phyloP scores from a whole-genome alignment of 2,888 invertebrate species.

The Disparrhopalites patrizii region DNA sequence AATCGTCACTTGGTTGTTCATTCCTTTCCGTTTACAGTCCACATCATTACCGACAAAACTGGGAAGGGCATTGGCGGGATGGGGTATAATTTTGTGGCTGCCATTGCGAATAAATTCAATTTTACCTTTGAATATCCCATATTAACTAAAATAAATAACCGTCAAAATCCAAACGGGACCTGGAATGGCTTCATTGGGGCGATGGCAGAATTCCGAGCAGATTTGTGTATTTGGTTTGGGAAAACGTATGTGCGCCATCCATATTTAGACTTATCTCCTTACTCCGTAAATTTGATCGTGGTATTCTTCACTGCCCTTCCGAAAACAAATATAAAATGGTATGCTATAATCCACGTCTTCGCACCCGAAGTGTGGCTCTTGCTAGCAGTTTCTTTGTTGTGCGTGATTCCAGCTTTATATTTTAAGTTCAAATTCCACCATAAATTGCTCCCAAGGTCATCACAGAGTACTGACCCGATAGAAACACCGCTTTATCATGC shows the following conservation, averaged over 20 bases:
- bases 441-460: too few relatives aligned
- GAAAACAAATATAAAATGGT: not conserved
- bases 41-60: not conserved
- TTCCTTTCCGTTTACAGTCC: not conserved
- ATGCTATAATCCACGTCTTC: not conserved
- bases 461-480: too few relatives aligned
- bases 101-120: not conserved
- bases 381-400: not conserved
- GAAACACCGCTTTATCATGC: not conserved
- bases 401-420: not conserved
- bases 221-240: not conserved
- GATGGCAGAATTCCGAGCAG: not conserved
- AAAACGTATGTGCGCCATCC: not conserved
- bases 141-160: not conserved
- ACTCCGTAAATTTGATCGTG: not conserved
- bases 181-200: not conserved
- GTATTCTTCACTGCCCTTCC: not conserved
- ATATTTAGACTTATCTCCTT: not conserved
- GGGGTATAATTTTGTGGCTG: constrained; percentile 35
- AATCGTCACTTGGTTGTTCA: not conserved
- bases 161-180: not conserved
- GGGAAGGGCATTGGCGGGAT: not conserved
- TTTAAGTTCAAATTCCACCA: not conserved
- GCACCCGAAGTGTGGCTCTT: not conserved
- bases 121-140: not conserved